A percentile compares a stretch with the other conserved stretches of the same genome.
phyloP scores from a whole-genome alignment of 2,888 invertebrate genomes.

The Stenodera caucasica region DNA sequence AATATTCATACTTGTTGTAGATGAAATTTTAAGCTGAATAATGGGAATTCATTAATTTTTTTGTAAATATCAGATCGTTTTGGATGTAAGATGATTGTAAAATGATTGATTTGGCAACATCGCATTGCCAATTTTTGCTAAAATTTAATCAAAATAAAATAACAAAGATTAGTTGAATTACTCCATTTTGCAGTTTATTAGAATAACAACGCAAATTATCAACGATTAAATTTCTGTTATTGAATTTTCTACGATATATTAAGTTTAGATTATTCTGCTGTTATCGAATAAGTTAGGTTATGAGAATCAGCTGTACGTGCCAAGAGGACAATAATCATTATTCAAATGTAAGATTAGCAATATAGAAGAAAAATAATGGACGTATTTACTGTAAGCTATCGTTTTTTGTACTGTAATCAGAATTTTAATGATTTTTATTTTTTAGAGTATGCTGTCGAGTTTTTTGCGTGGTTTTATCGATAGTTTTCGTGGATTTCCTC shows the following conservation, averaged over 20 bases:
- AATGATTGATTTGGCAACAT: too few species aligned
- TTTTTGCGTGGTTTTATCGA: neutral
- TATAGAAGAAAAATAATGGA: neutral
- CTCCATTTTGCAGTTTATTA: too few species aligned
- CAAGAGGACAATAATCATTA: neutral
- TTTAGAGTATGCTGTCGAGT: slow-evolving; percentile 1
- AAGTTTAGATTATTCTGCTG: neutral
- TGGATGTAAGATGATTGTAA: too few species aligned
- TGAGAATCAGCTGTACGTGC: neutral
- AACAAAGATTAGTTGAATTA: neutral
- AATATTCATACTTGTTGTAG: too few species aligned
- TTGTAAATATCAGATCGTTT: too few species aligned
- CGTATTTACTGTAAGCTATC: neutral
- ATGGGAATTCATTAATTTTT: too few species aligned
- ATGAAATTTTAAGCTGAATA: too few species aligned
- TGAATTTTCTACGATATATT: too few species aligned
- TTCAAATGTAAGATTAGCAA: neutral
- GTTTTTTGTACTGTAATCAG: neutral
- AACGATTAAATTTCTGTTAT: neutral
- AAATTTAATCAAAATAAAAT: neutral
- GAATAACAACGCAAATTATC: neutral
- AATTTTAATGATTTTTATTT: neutral
- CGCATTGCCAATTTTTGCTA: neutral
- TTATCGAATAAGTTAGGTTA: neutral
- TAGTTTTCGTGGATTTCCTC: slow-evolving; percentile 2